These are phyloP conservation scores for Typhlomys cinereus DNA, from an alignment of 2,113 vertebrate species.

Conservation along the genomic window DNA sequence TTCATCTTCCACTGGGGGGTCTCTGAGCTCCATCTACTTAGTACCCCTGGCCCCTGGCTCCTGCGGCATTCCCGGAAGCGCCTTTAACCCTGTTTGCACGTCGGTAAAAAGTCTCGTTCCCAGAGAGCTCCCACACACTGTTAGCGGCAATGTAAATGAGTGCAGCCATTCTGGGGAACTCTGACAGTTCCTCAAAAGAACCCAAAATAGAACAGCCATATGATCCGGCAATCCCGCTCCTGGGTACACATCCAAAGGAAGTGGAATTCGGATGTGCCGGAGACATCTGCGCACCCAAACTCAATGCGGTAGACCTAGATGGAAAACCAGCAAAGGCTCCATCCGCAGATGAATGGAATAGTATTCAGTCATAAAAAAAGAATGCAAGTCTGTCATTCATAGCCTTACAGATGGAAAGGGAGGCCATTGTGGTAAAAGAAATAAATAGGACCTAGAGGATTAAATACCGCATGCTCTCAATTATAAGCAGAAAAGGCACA, in stretches of 20 bases:
- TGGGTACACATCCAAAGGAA: not conserved
- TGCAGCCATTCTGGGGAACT: not conserved
- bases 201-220: not conserved
- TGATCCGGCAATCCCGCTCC: not conserved
- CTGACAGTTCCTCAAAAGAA: not conserved
- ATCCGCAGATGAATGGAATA: not conserved
- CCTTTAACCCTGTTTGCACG: not conserved
- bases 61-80: not conserved
- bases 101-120: not conserved
- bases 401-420: too few species aligned
- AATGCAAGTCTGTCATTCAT: not conserved
- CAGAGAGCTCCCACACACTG: accelerated
- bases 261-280: not conserved
- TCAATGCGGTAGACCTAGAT: not conserved
- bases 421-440: not conserved
- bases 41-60: accelerated
- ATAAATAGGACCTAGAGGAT: not conserved
- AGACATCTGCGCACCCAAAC: not conserved
- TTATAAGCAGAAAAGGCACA: not conserved
- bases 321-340: not conserved
- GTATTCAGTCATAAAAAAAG: not conserved
- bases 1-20: too few species aligned
- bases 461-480: not conserved
- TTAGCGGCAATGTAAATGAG: not conserved
- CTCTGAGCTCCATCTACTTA: not conserved